Conservation (phyloP, 1,140 invertebrate species). For the Musca vetustissima region DNA sequence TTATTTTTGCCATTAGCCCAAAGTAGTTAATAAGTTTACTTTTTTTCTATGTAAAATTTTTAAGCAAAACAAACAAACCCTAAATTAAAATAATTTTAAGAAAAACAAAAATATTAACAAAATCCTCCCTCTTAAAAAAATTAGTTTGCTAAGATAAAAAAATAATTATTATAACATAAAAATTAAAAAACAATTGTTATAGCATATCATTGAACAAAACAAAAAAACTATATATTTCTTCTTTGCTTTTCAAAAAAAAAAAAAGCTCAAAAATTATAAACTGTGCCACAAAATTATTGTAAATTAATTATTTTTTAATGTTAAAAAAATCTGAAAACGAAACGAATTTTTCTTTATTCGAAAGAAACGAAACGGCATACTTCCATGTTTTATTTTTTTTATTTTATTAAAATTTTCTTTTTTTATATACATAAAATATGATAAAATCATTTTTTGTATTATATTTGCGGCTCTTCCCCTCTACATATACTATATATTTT, state of each 20-base stretch:
- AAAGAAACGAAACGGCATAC: not conserved
- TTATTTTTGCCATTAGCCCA: conserved; percentile 27
- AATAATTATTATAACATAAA: not conserved
- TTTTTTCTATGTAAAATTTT: conserved; percentile 7
- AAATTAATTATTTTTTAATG: not conserved
- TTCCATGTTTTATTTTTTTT: conserved; percentile 2
- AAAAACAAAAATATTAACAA: conserved; percentile 6
- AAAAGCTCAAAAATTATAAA: conserved; percentile 10
- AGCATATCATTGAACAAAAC: conserved; percentile 24
- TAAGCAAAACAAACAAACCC: conserved; percentile 19
- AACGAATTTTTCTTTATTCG: not conserved
- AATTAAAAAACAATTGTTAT: conserved; percentile 31
- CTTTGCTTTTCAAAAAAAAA: not conserved
- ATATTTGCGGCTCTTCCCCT: not conserved
- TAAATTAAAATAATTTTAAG: conserved; percentile 30
- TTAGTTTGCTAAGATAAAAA: too few species aligned
- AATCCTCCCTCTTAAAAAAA: not conserved
- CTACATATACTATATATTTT: too few species aligned
- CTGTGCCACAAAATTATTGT: not conserved
- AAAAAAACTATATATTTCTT: conserved; percentile 21
- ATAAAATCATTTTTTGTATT: conserved; percentile 15
- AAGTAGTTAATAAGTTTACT: conserved; percentile 11
- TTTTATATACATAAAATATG: not conserved
- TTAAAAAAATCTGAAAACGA: too few species aligned
- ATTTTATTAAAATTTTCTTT: not conserved